Conservation (phyloP, 92 coral and sea anemone species). For the Epizoanthus rinbou region DNA sequence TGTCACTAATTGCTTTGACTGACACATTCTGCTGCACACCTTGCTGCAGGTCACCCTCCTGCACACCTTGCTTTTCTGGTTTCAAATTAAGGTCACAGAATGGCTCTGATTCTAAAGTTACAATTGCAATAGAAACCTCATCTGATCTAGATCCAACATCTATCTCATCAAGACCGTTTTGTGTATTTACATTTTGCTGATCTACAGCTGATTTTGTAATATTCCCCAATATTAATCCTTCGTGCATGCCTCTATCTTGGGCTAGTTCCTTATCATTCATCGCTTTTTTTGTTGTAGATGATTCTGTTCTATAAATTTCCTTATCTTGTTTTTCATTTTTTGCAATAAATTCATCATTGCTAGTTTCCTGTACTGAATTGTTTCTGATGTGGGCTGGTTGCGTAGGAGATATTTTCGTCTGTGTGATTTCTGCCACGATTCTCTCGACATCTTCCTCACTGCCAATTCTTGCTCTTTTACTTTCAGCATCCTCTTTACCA, state of each 20-base stretch:
- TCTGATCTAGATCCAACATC: conserved; percentile 24
- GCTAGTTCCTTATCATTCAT: neutral
- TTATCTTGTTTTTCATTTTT: neutral
- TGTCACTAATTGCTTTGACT: neutral
- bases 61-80: no score
- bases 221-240: conserved; percentile 9
- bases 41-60: no score
- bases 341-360: neutral
- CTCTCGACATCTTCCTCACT: conserved; percentile 41
- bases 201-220: neutral
- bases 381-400: conserved; percentile 22
- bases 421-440: conserved; percentile 15
- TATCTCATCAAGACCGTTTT: neutral
- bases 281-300: neutral
- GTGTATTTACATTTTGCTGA: neutral
- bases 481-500: conserved; percentile 6
- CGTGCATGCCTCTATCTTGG: conserved; percentile 1
- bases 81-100: no score
- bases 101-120: conserved; percentile 24
- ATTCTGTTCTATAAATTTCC: neutral
- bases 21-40: neutral
- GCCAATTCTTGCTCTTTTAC: conserved; percentile 2
- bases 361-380: conserved; percentile 25
- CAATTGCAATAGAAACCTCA: conserved; percentile 38
- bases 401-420: neutral